Evolutionary conservation across 2,113 vertebrate species (phyloP), one percentile per base, ranked within the genome.

Genomic region (Spea bombifrons): DNA sequence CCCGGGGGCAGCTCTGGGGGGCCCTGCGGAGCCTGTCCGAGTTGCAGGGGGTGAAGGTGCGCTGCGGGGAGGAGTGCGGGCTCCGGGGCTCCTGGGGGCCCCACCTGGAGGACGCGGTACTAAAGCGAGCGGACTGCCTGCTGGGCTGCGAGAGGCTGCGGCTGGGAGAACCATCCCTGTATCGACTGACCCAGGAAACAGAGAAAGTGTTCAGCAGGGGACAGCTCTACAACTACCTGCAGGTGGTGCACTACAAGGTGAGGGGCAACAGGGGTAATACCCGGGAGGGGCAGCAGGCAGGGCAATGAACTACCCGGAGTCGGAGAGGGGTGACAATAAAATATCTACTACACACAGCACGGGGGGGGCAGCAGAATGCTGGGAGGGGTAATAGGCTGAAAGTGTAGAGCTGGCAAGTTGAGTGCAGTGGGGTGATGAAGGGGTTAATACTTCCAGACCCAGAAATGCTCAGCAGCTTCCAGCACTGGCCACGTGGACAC

Each of bases 161-260:
- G 3, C 86, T 89, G 4, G 80, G 88, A 16, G 92, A 88, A 69
- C 86, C 87, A 1, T 88, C 90, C 66, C 90, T 90, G 48, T 90
- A 94, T 59, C 93, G 95, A 2, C 91, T 95, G 81, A 94, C 92
- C 66, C 55, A 69, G 0, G 89, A 92, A 81, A 88, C 95, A 7
- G 92, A 90, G n/a, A 92, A 90, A 66, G 94, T 95, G 76, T 98
- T 99, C 69, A 78, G 88, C 75, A 88, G 81, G 68, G 89, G 95
- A 73, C 94, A 95, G 84, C 92, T 95, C 46, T 99, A 99, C 89
- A 99, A 99, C 90, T 99, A 94, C 84, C 90, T 99, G 15, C 97
- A 99, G 82, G 89, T 98, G 78, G 94, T 92, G 3, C 96, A 96
- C 84, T 99, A 94, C 87, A 89, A 96, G 94, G 96, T 98, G 86